Percentiles rank a stretch among this genome's conserved stretches.
These are phyloP conservation scores for Rostratula benghalensis DNA, from an alignment of 2,113 vertebrate genomes.

Conservation along the genomic window DNA sequence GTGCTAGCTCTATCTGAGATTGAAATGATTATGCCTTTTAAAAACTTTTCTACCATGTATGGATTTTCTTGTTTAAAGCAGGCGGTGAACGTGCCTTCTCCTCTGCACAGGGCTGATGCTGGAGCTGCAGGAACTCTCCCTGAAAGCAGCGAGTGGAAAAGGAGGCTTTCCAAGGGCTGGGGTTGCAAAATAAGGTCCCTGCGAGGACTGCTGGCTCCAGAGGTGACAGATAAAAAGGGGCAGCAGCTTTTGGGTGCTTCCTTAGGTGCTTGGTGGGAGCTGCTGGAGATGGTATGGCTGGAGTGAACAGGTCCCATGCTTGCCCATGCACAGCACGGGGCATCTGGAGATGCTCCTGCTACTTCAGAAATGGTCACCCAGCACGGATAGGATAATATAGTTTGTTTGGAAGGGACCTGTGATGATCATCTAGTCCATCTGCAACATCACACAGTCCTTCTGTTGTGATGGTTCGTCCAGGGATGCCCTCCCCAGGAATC, in stretches of 20 bases:
- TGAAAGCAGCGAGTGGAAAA: neutral
- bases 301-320: neutral
- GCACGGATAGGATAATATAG: neutral
- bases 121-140: neutral
- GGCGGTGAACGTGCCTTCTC: neutral
- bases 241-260: neutral
- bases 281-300: neutral
- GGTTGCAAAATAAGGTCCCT: neutral
- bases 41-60: slow-evolving; percentile 50
- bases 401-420: neutral
- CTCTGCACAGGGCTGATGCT: neutral
- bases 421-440: neutral
- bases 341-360: neutral
- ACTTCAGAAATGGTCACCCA: neutral
- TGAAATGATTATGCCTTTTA: neutral
- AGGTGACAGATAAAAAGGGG: neutral
- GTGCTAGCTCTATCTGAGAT: slow-evolving; percentile 24
- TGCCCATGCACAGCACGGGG: neutral
- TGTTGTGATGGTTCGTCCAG: neutral
- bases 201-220: neutral
- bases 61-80: slow-evolving; percentile 27
- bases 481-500: neutral
- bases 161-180: neutral
- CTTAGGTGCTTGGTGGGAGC: neutral
- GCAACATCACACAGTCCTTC: neutral